Base-by-base conservation (phyloP, 2,797 vertebrate species). In the Eutrigla gurnardus region DNA sequence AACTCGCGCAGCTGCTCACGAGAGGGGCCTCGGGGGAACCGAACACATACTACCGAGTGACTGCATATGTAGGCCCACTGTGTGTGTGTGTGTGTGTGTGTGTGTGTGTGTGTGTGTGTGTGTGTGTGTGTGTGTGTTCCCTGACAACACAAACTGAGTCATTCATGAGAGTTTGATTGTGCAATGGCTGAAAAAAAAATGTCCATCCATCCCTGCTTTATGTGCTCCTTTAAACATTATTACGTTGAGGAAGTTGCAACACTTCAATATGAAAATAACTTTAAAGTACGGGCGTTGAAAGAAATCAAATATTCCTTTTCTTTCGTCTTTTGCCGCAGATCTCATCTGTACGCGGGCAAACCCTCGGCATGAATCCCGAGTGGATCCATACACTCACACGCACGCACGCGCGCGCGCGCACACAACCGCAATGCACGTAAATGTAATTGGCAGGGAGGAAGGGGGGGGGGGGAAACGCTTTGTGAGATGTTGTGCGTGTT, bases 1-100 rank as follows among this genome's bases (percentile, higher is more conserved):
- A 78, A 78, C 68, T 63, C n/a, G 80, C 7, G 55, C 88, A 91
- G 89, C 90, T 92, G 88, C 75, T 86, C 85, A 75, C 58, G 47
- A 25, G 4, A 79, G 65, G 72, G 78, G 82, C 82, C 73, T 11
- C 39, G 2, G 78, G 76, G 87, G 76, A 13, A 33, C 64, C 72
- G 54, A 69, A 60, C 77, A 81, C 62, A 73, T 75, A 83, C 77
- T 70, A 78, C 70, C 0, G 53, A 83, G 65, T 69, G 83, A 63
- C 76, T 73, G 81, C 77, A 73, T 75, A 57, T 65, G 49, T 62
- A 9, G 40, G 13, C 32, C 43, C 32, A 58, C 57, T 47, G 25
- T 61, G 72, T 55, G 61, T 73, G 40, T 47, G 45, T 62, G 0
- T 45, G 64, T 49, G 53, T 37, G 62, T 59, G 43, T 63, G 49